Base-by-base conservation (phyloP, 2,113 vertebrate genomes). In the Anarrhichthys ocellatus region DNA sequence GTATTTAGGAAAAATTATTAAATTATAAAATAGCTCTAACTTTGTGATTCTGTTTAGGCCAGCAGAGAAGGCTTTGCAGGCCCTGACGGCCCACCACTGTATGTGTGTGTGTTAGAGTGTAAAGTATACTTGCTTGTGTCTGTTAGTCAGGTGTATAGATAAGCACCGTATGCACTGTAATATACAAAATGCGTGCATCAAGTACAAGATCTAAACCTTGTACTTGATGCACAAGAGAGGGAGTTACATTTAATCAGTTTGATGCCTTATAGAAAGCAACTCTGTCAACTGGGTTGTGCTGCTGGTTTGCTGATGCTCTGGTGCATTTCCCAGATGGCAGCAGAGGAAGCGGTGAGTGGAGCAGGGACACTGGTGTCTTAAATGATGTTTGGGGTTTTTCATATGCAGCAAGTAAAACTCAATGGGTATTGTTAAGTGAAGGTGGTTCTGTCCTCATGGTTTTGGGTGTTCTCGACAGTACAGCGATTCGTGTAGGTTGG, bases 291-390 rank as follows among this genome's bases (percentile, higher is more conserved):
- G 20, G 38, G 27, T 32, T 24, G 63, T 58, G 27, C 24, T 44
- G 36, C 36, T 72, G 69, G 5, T 65, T 32, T 65, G 46, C 10
- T 44, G 52, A 36, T 38, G 65, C 27, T 69, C 20, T 78, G 75
- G 40, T 69, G 15, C 6, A 0, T 61, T 59, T 61, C 29, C 65
- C 67, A 63, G 29, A 52, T 50, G 56, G 67, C n/a, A 32, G n/a
- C 42, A 50, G 29, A 61, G 22, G 38, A 61, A 69, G 14, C 18
- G n/a, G 11, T 48, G 38, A 32, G 11, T 73, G 58, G 17, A 62
- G 56, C 22, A 63, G 11, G 2, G 9, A 34, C 42, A 27, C 59
- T 18, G 32, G n/a, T 20, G 44, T 52, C 17, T 38, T 73, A n/a
- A 48, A 75, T 34, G 7, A 38, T 27, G 22, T 76, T 66, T 27